Percentiles rank a stretch among this genome's conserved stretches.
These are phyloP conservation scores for Ovibos moschatus DNA, from an alignment of 2,113 vertebrate species.

Conservation along the genomic window DNA sequence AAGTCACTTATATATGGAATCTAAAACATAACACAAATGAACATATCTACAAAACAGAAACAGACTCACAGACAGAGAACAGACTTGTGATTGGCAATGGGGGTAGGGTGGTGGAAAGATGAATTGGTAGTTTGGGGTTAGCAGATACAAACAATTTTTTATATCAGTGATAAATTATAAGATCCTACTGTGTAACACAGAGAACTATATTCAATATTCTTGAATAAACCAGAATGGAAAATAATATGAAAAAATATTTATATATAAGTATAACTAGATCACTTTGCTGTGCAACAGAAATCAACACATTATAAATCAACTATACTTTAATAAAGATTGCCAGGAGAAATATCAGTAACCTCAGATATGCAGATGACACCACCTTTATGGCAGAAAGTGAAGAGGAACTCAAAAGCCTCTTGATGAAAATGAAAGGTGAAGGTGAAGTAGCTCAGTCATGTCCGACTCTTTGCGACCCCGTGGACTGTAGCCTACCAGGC, in stretches of 20 bases:
- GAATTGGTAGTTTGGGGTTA: not conserved
- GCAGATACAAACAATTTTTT: not conserved
- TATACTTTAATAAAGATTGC: not conserved
- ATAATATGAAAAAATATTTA: not conserved
- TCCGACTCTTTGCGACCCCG: no score
- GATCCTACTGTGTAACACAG: not conserved
- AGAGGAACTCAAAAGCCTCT: no score
- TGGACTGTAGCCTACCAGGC: no score
- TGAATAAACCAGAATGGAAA: not conserved
- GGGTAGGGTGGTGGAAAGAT: not conserved
- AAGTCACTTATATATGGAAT: not conserved
- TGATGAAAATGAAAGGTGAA: no score
- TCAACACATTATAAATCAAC: not conserved
- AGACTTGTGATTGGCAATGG: not conserved
- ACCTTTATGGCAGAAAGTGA: no score
- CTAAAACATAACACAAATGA: not conserved
- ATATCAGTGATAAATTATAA: not conserved
- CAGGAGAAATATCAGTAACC: no score
- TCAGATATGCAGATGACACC: no score
- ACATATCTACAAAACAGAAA: not conserved
- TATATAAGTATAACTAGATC: not conserved
- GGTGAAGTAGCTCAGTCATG: no score
- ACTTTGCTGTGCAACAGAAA: not conserved
- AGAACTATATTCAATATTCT: not conserved
- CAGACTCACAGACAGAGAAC: not conserved